Conservation (phyloP, 2,797 vertebrate genomes). For the Erpetoichthys calabaricus region DNA sequence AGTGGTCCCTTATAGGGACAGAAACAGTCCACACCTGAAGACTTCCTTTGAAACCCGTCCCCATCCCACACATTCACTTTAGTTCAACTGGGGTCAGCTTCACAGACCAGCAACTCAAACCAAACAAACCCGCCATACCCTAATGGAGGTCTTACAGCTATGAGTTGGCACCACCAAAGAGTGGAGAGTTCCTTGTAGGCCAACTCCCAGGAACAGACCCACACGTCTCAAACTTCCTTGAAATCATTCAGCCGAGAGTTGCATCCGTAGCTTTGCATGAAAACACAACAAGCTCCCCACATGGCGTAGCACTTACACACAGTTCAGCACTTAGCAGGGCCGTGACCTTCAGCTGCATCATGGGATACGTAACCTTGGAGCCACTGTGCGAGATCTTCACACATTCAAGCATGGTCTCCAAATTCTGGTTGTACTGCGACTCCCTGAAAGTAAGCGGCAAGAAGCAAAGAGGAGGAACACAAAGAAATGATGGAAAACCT, state of each 20-base stretch:
- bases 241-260: background rate
- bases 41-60: no score
- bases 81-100: no score
- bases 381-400: slow-evolving; percentile 59
- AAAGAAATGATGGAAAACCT: background rate
- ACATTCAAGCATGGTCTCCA: slow-evolving; percentile 59
- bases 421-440: slow-evolving; percentile 61
- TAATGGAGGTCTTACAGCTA: no score
- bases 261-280: background rate
- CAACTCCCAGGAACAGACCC: background rate
- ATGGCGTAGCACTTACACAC: slow-evolving; percentile 54
- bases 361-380: slow-evolving; percentile 42
- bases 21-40: no score
- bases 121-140: no score
- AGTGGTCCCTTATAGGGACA: no score
- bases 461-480: background rate
- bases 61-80: no score
- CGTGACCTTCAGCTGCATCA: slow-evolving; percentile 72
- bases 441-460: slow-evolving; percentile 39
- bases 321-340: slow-evolving; percentile 30
- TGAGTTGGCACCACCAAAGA: background rate
- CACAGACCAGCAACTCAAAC: no score
- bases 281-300: background rate
- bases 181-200: background rate
- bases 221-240: background rate